Conservation (phyloP, 1,140 invertebrate species). For the Euwallacea fornicatus region DNA sequence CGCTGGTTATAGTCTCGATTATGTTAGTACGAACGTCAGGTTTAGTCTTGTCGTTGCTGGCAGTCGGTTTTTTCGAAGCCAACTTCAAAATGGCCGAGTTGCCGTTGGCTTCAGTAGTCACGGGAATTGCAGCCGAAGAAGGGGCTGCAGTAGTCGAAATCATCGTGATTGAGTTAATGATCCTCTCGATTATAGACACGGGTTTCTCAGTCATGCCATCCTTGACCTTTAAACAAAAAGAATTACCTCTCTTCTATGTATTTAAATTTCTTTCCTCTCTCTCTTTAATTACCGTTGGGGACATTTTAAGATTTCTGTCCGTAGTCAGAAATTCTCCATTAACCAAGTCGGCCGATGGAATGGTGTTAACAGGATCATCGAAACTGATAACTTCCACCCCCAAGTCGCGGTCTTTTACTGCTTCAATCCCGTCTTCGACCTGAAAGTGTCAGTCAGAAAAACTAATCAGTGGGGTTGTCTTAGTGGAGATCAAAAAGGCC, state of each 20-base stretch:
- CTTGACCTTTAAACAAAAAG: conserved; percentile 41
- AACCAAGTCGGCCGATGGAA: conserved; percentile 50
- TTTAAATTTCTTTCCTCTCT: conserved; percentile 3
- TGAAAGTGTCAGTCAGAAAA: conserved; percentile 41
- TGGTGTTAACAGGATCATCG: conserved; percentile 46
- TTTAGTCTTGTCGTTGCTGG: conserved; percentile 42
- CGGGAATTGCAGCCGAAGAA: conserved; percentile 26
- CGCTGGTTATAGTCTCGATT: conserved; percentile 46
- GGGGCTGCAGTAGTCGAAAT: conserved; percentile 48
- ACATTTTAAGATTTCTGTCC: conserved; percentile 37
- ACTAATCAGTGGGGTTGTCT: conserved; percentile 6
- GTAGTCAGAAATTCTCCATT: conserved; percentile 43
- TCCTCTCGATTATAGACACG: conserved; percentile 51
- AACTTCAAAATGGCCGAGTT: conserved; percentile 50
- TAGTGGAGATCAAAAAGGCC: not conserved
- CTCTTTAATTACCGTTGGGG: conserved; percentile 39
- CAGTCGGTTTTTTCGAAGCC: conserved; percentile 45
- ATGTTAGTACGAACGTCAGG: conserved; percentile 39
- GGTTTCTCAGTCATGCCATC: conserved; percentile 44
- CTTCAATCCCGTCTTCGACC: conserved; percentile 32
- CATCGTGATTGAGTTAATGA: conserved; percentile 52
- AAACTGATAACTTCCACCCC: conserved; percentile 49
- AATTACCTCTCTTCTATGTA: not conserved
- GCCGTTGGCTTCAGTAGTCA: conserved; percentile 32
- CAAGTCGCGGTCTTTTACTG: conserved; percentile 42